Evolutionary conservation across 2,113 vertebrate genomes (phyloP), one percentile per base, ranked within the genome.

Genomic region (Excalfactoria chinensis): DNA sequence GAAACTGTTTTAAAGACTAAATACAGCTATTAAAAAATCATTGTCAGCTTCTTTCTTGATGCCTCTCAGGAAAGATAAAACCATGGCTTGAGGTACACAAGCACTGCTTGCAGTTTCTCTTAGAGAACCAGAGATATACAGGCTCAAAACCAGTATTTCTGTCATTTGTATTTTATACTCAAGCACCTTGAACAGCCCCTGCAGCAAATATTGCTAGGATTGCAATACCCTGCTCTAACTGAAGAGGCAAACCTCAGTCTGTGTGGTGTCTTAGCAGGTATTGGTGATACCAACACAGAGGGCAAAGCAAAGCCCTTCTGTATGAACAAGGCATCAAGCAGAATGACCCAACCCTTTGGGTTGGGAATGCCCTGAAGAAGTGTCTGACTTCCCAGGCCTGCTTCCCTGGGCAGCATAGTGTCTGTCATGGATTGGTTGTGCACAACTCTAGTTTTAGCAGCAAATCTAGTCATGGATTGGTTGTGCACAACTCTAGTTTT

Each of bases 11-110:
- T 23, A 70, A 69, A 69, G 41, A 70, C 8, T 70, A 90, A 76
- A 89, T 85, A 46, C 8, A 86, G 66, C 81, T 86, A 59, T 62
- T 81, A 5, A 74, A 93, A 89, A 89, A 84, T 23, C 78, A 49
- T 17, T 1, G 13, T 64, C 51, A 78, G 6, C 46, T 78, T 34
- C 60, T 81, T 88, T 70, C 76, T 81, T 72, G 28, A 19, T 93
- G 74, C 14, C 30, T 88, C 82, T 41, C 2, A 3, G 49, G 63
- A 79, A 84, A 75, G 77, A 67, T 63, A 82, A 93, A 79, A 41
- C 21, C 28, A 11, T 44, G 53, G 35, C 37, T 75, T 84, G 22
- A 7, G 76, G n/a, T 55, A 60, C 14, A 3, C 58, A 86, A 75
- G 62, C 28, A 49, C 55, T 75, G n/a, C 63, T 41, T 89, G 59